Conservation (phyloP, 2,888 invertebrate genomes). For the Oxyteleia sp. region DNA sequence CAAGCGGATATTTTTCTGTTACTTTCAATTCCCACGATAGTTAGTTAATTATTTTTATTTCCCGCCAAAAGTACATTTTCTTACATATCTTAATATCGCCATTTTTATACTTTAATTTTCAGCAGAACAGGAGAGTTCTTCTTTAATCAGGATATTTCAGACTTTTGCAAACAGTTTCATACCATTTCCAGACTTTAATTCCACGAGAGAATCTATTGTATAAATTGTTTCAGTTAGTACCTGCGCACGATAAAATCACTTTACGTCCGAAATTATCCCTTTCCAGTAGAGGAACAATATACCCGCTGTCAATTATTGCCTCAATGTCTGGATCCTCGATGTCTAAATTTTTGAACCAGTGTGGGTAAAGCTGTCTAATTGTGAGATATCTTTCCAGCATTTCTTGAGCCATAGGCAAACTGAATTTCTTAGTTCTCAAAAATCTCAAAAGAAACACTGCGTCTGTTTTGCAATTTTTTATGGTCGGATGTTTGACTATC, state of each 20-base stretch:
- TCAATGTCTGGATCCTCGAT: slow-evolving; percentile 93
- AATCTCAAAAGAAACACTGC: slow-evolving; percentile 94
- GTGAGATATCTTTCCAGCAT: slow-evolving; percentile 96
- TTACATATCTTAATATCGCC: no score
- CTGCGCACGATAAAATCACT: slow-evolving; percentile 94
- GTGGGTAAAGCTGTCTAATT: slow-evolving; percentile 94
- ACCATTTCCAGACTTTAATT: no score
- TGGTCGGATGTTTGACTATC: slow-evolving; percentile 94
- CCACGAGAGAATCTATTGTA: no score
- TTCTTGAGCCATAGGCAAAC: slow-evolving; percentile 94
- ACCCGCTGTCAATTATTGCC: slow-evolving; percentile 94
- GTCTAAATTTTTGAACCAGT: slow-evolving; percentile 95
- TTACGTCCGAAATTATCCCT: slow-evolving; percentile 93
- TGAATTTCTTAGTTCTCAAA: slow-evolving; percentile 95
- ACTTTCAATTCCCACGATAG: no score
- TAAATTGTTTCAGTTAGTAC: no score
- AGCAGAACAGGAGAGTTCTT: no score
- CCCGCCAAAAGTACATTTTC: no score
- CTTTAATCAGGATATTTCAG: no score
- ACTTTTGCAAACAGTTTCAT: no score
- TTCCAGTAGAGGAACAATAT: slow-evolving; percentile 92
- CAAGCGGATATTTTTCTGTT: no score
- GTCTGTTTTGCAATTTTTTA: slow-evolving; percentile 94
- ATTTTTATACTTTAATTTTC: no score
- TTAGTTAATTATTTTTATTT: no score